Evolutionary conservation across 2,113 vertebrate genomes (phyloP).

Genomic region (Cathartes aura): DNA sequence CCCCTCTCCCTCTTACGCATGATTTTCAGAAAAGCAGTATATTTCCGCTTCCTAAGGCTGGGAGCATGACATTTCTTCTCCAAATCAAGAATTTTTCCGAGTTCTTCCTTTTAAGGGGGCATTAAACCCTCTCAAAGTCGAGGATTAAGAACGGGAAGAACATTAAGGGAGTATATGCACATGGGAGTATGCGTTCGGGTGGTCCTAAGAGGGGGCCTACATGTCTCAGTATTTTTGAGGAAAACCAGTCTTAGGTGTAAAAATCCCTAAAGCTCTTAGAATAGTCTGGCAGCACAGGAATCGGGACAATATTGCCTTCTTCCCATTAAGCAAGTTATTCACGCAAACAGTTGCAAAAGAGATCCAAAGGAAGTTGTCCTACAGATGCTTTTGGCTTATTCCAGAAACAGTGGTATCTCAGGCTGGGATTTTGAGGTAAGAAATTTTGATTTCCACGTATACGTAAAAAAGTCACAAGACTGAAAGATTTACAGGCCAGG

Average conservation of each 20-base stretch:
- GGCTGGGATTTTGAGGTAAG: background rate
- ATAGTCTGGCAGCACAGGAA: background rate
- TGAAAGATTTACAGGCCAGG: background rate
- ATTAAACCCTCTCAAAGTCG: background rate
- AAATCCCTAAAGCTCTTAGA: background rate
- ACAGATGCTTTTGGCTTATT: background rate
- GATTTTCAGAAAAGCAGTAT: background rate
- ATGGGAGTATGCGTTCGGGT: accelerated
- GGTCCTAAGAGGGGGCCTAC: accelerated
- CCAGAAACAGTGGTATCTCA: background rate
- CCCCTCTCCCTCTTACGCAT: accelerated
- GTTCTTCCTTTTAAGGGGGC: background rate
- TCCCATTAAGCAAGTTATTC: background rate
- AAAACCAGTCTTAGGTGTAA: background rate
- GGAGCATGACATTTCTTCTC: background rate
- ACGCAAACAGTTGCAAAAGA: background rate
- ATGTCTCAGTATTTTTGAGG: background rate
- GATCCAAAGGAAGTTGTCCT: background rate
- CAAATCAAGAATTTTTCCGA: background rate
- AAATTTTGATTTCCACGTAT: background rate
- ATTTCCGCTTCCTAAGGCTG: background rate
- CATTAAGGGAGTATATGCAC: background rate
- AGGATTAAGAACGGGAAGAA: background rate
- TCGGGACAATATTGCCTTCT: background rate
- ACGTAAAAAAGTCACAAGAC: background rate